Conservation (phyloP, 1,140 invertebrate species). For the Zophobas atratus region DNA sequence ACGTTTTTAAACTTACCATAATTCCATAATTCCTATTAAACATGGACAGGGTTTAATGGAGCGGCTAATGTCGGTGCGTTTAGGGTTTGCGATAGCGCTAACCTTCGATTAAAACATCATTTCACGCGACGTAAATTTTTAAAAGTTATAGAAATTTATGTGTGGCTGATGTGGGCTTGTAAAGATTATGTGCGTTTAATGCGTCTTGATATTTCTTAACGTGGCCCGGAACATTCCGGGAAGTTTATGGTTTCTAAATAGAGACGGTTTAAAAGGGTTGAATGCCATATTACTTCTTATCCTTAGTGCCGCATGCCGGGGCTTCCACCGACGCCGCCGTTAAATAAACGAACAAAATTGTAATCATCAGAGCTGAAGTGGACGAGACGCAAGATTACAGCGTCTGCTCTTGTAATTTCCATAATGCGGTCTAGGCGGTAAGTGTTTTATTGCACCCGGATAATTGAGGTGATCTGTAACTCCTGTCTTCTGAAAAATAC, state of each 20-base stretch:
- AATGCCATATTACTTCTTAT: conserved; percentile 16
- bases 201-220: conserved; percentile 41
- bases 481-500: no score
- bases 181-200: conserved; percentile 42
- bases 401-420: no score
- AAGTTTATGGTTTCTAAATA: conserved; percentile 41
- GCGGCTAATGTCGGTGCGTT: conserved; percentile 33
- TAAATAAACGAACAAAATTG: not conserved
- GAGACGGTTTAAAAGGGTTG: conserved; percentile 35
- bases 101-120: conserved; percentile 38
- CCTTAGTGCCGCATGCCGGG: not conserved
- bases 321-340: not conserved
- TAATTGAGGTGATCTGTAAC: no score
- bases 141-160: conserved; percentile 35
- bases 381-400: no score
- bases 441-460: no score
- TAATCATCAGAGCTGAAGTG: no score
- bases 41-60: conserved; percentile 15
- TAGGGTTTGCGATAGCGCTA: conserved; percentile 10
- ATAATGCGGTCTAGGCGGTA: no score
- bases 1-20: conserved; percentile 5
- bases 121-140: conserved; percentile 27
- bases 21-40: not conserved
- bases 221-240: conserved; percentile 7
- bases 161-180: conserved; percentile 17